A percentile compares a stretch with the other conserved stretches of the same genome.
phyloP scores from a whole-genome alignment of 2,797 vertebrate genomes.

The Cyclura pinguis region DNA sequence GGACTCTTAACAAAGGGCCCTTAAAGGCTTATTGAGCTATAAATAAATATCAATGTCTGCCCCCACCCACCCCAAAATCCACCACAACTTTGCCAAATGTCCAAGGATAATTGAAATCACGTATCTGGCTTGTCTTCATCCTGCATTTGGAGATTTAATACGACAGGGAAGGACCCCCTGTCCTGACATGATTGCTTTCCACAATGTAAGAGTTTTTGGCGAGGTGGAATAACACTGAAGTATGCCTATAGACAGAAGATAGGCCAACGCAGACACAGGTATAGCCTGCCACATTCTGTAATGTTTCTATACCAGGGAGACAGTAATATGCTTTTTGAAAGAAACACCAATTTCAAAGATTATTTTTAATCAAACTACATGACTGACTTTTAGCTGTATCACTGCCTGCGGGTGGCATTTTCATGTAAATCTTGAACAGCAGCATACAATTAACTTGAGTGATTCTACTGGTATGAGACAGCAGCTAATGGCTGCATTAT shows the following conservation, averaged over 20 bases:
- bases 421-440: slow-evolving; percentile 26
- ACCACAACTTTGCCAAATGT: neutral
- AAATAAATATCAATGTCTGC: too few species aligned
- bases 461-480: slow-evolving; percentile 5
- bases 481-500: slow-evolving; percentile 3
- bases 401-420: slow-evolving; percentile 21
- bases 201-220: neutral
- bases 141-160: neutral
- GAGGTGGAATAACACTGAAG: neutral
- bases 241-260: neutral
- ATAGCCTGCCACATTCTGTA: neutral
- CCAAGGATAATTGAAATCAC: neutral
- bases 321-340: neutral
- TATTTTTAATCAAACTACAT: slow-evolving; percentile 28
- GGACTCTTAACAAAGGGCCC: too few species aligned
- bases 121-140: neutral
- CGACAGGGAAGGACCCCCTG: neutral
- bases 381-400: slow-evolving; percentile 20
- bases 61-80: too few species aligned
- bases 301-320: neutral
- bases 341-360: neutral
- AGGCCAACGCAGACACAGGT: neutral
- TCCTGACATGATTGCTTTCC: neutral
- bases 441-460: neutral
- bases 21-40: too few species aligned